Conservation (phyloP, 2,888 invertebrate genomes). For the Diarsia mendica region DNA sequence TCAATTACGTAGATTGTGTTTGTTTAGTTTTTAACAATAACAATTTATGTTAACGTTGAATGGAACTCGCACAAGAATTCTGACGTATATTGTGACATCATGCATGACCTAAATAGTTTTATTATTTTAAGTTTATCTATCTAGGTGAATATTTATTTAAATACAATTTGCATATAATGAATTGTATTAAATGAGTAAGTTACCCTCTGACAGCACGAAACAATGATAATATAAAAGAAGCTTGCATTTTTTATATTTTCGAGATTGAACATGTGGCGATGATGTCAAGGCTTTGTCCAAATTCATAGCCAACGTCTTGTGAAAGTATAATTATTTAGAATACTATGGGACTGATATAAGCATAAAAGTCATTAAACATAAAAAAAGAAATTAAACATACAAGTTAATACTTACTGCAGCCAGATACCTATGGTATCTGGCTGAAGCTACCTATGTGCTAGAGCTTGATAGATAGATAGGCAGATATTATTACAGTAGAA, state of each 20-base stretch:
- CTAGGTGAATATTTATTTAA: conserved; percentile 31
- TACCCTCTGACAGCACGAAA: neutral
- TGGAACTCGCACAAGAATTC: neutral
- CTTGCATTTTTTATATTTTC: neutral
- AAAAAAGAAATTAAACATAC: neutral
- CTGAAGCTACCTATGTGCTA: too few relatives aligned
- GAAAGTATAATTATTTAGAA: too few relatives aligned
- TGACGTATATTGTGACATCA: conserved; percentile 1
- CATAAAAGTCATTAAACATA: neutral
- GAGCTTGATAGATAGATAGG: too few relatives aligned
- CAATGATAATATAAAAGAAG: conserved; percentile 1
- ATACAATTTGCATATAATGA: conserved; percentile 20
- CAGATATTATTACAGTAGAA: neutral
- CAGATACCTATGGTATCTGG: neutral
- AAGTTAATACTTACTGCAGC: neutral
- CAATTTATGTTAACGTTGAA: neutral
- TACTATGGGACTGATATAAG: too few relatives aligned
- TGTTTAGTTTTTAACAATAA: neutral
- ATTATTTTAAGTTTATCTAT: conserved; percentile 23
- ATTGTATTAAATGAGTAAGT: conserved; percentile 7
- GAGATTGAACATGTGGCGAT: neutral
- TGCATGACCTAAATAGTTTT: conserved; percentile 34
- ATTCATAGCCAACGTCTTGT: too few relatives aligned
- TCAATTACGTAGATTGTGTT: conserved; percentile 14
- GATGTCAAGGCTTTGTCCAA: too few relatives aligned